A percentile compares a stretch with the other conserved stretches of the same genome.
These are phyloP conservation scores for Triplophysa bombifrons DNA, from an alignment of 2,797 vertebrate genomes.

Conservation along the genomic window DNA sequence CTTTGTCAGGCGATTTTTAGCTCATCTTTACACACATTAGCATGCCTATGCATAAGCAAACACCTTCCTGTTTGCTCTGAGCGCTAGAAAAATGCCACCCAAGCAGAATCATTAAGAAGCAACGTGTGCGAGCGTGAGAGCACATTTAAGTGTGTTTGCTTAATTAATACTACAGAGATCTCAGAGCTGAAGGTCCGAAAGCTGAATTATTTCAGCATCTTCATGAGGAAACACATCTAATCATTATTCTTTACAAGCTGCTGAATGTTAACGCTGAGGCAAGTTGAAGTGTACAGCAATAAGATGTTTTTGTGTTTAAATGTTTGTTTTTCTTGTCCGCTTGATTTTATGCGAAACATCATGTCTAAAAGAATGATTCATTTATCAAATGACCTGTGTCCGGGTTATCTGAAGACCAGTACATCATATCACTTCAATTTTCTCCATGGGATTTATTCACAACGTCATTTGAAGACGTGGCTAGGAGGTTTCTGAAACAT, in stretches of 20 bases:
- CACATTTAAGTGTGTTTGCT: slow-evolving; percentile 46
- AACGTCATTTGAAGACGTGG: no score
- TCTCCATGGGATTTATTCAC: no score
- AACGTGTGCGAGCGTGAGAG: slow-evolving; percentile 30
- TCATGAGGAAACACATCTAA: not conserved
- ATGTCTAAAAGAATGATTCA: not conserved
- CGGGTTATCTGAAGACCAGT: no score
- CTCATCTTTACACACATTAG: slow-evolving; percentile 34
- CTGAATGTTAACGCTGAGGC: not conserved
- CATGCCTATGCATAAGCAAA: slow-evolving; percentile 47
- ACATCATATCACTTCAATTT: no score
- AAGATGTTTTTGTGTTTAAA: not conserved
- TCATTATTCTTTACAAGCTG: slow-evolving; percentile 12
- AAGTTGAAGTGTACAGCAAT: not conserved
- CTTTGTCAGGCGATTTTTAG: slow-evolving; percentile 26
- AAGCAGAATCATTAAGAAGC: slow-evolving; percentile 47
- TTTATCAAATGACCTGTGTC: no score
- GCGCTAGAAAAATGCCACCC: slow-evolving; percentile 45
- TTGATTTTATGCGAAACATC: slow-evolving; percentile 2
- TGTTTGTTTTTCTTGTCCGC: not conserved
- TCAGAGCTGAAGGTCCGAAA: slow-evolving; percentile 16
- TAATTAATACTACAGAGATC: slow-evolving; percentile 54
- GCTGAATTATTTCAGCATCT: slow-evolving; percentile 11
- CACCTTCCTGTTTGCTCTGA: slow-evolving; percentile 43
- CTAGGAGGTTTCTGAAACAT: no score